Percentiles rank a stretch among this genome's conserved stretches.
Conservation (phyloP, 2,888 invertebrate genomes). For the Ophion costatus region DNA sequence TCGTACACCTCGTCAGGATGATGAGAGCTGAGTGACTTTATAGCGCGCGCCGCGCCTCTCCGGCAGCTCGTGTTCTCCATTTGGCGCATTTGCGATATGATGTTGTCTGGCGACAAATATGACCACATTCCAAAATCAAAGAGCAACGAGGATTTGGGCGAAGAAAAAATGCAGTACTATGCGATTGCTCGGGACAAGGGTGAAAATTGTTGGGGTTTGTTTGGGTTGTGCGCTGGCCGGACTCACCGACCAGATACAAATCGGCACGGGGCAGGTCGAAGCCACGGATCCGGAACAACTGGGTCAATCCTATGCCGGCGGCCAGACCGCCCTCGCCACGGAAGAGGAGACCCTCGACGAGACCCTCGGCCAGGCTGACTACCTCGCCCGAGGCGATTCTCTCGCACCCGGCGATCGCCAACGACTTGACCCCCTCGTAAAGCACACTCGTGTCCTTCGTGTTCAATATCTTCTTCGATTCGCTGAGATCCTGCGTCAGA, state of each 20-base stretch:
- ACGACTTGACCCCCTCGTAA: constrained; percentile 76
- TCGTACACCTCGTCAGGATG: constrained; percentile 78
- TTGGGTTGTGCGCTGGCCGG: not conserved
- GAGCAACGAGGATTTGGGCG: not conserved
- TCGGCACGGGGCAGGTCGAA: constrained; percentile 77
- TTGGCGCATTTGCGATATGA: constrained; percentile 78
- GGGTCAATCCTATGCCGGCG: constrained; percentile 76
- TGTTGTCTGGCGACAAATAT: constrained; percentile 71
- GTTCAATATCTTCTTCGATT: constrained; percentile 74
- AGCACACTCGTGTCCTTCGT: constrained; percentile 71
- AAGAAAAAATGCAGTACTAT: too few relatives aligned
- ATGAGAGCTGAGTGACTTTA: constrained; percentile 75
- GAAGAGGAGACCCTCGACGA: constrained; percentile 77
- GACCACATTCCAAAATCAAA: not conserved
- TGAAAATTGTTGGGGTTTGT: too few relatives aligned
- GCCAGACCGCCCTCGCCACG: constrained; percentile 76
- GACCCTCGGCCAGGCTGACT: constrained; percentile 77
- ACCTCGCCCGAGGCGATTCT: constrained; percentile 77
- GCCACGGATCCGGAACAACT: constrained; percentile 77
- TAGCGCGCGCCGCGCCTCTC: constrained; percentile 73
- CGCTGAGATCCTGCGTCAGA: constrained; percentile 76
- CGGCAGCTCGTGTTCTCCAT: constrained; percentile 78
- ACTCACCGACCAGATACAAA: constrained; percentile 76
- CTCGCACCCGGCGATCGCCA: constrained; percentile 75
- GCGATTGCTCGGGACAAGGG: too few relatives aligned